Base-by-base conservation (phyloP, 2,113 vertebrate species). In the Asarcornis scutulata region DNA sequence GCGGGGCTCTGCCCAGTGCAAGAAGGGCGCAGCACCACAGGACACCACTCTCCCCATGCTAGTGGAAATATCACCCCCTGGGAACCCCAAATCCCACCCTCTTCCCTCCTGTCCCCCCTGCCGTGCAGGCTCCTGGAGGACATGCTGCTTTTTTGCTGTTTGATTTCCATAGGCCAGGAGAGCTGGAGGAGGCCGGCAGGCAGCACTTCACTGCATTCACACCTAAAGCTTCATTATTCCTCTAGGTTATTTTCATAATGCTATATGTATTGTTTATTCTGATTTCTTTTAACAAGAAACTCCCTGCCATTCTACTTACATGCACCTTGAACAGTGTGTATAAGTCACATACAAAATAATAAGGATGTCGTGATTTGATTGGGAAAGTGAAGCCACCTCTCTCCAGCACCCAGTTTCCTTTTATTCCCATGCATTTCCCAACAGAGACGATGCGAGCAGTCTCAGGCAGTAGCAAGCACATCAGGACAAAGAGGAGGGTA, bases 21-120 rank as follows among this genome's bases (percentile, higher is more conserved):
- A 31, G 21, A 29, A 4, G 7, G 9, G 5, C 53, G 21, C n/a
- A 46, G 18, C 0, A 2, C 2, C 3, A 2, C 1, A 5, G 29
- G n/a, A 48, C 15, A 15, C 8, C 2, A 0, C 13, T n/a, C 2
- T 2, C 6, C 22, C 25, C 13, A 9, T 9, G 13, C 4, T n/a
- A 58, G 9, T 7, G 40, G 38, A 23, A 11, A 9, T 1, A 1
- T 4, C 4, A 75, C 7, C 31, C 7, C 6, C 11, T 0, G 1
- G 9, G 22, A 14, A 76, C 7, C 13, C 67, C 77, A 88, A 89
- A 88, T 22, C 2, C 38, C 48, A 62, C 76, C 69, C 23, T 50
- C n/a, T 63, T n/a, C 34, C 7, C 29, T 73, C 48, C 58, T 1
- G 1, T 10, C 4, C 13, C 27, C 76, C 42, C 17, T 0, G 0